A percentile compares a stretch with the other conserved stretches of the same genome.
Evolutionary conservation across 2,888 invertebrate genomes (phyloP).

Genomic region (Netelia virgata): DNA sequence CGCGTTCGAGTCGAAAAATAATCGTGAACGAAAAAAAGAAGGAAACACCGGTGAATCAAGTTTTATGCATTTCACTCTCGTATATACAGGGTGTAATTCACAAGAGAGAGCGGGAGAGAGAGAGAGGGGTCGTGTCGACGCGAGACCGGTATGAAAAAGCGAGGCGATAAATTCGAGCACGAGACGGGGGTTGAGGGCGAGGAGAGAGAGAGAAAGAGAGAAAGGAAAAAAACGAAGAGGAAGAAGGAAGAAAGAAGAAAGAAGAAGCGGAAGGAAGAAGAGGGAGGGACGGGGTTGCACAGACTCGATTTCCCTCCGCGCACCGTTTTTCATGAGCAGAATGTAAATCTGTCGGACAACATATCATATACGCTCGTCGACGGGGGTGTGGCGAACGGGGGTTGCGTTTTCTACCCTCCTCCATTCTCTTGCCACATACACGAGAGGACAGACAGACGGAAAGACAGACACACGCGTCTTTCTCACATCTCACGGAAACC

Average conservation of each 20-base stretch:
- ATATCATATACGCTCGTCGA: slow-evolving; percentile 78
- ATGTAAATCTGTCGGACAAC: slow-evolving; percentile 83
- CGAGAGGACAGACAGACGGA: slow-evolving; percentile 9
- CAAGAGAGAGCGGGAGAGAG: background rate
- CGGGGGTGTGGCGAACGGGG: slow-evolving; percentile 25
- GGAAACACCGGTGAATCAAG: too few relatives aligned
- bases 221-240: slow-evolving; percentile 22
- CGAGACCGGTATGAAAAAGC: background rate
- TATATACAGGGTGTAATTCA: background rate
- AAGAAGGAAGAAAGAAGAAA: slow-evolving; percentile 68
- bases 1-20: too few relatives aligned
- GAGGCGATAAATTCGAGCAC: slow-evolving; percentile 58
- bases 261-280: slow-evolving; percentile 39
- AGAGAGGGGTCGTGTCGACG: background rate
- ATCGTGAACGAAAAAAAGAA: too few relatives aligned
- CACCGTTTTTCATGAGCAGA: slow-evolving; percentile 76
- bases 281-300: slow-evolving; percentile 66
- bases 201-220: slow-evolving; percentile 5
- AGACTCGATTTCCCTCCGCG: slow-evolving; percentile 76
- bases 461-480: background rate
- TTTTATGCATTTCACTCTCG: too few relatives aligned
- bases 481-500: slow-evolving; percentile 49
- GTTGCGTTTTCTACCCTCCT: slow-evolving; percentile 60
- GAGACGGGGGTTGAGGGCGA: slow-evolving; percentile 21
- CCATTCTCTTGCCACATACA: slow-evolving; percentile 64